Evolutionary conservation across 2,797 vertebrate species (phyloP), one percentile per base, ranked within the genome.

Genomic region (Chromobotia macracanthus): DNA sequence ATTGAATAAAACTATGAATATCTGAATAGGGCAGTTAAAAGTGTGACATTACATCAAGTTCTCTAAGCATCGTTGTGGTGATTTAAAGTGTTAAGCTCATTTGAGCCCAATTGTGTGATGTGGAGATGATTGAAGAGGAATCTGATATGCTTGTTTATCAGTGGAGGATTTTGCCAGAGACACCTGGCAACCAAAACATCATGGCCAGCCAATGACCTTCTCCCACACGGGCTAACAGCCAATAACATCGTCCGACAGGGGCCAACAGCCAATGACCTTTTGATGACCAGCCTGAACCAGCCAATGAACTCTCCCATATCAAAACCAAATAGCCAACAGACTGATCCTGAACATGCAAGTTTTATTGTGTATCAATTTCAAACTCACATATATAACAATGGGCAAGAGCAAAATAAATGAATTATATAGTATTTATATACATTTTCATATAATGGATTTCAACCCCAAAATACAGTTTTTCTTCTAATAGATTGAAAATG

Each of bases 191-290:
- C 77, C 48, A 58, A 86, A 86, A 78, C 61, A 46, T 38, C 19
- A 44, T 86, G 82, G 71, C 80, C 80, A 82, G 84, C 84, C 82
- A 86, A 84, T 77, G 78, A 86, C 84, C 84, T 86, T 84, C 84
- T 85, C 84, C 84, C 80, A 86, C 82, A 46, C 68, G 13, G 79
- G 50, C 74, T 55, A 80, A 72, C 71, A 84, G 82, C 80, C 80
- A 86, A 75, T 86, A 72, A 82, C 48, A 55, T 79, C 4, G 63
- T 84, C 71, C 46, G 55, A 72, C 25, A 71, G 75, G 61, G 75
- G 67, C 82, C 80, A 63, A 83, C 73, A 66, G 75, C 75, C 71
- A 80, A 64, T 82, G 84, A 82, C 84, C 84, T 84, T 76, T 79
- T 69, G 66, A 28, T 86, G 82, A 84, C 82, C 82, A 82, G 70